Base-by-base conservation (phyloP, 2,797 vertebrate species). In the Semotilus atromaculatus region DNA sequence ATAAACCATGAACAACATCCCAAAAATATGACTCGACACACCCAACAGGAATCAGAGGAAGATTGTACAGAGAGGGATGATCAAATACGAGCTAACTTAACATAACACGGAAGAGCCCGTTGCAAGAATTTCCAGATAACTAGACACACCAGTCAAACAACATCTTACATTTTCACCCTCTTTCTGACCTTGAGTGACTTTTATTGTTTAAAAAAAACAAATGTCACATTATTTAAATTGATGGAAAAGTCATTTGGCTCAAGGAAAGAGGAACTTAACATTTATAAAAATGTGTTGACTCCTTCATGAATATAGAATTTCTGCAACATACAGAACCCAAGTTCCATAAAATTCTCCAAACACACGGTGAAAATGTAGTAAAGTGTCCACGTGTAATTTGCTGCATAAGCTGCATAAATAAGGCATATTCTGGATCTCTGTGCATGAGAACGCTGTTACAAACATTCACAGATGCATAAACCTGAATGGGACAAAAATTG, bases 371-470 rank as follows among this genome's bases (percentile, higher is more conserved):
- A 0, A 77, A 60, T 9, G 1, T 8, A 68, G 18, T 8, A 43
- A 19, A 48, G n/a, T 55, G 36, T 58, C 43, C 62, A 38, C 3
- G 18, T 62, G n/a, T 75, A 53, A 29, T 40, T 19, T 53, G 72
- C 64, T 84, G 81, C 80, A 84, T 79, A 83, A 80, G 21, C 60
- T 66, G 43, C 11, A 62, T 62, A 88, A 85, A 87, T 81, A 89
- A 88, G 88, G 88, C 87, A 89, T 85, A 71, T 85, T 87, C 80
- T 79, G 77, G 67, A 84, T 85, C 58, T 36, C 36, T 68, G 11
- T 62, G 55, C 79, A 77, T 38, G 38, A 45, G 14, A 71, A 80
- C 64, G 70, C 40, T 23, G 16, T 29, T 34, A 77, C 19, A 26
- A 70, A 85, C 48, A 81, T 75, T 80, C 51, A 48, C 4, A 68